phyloP scores from a whole-genome alignment of 2,113 vertebrate species.

The Tretioscincus oriximinensis region DNA sequence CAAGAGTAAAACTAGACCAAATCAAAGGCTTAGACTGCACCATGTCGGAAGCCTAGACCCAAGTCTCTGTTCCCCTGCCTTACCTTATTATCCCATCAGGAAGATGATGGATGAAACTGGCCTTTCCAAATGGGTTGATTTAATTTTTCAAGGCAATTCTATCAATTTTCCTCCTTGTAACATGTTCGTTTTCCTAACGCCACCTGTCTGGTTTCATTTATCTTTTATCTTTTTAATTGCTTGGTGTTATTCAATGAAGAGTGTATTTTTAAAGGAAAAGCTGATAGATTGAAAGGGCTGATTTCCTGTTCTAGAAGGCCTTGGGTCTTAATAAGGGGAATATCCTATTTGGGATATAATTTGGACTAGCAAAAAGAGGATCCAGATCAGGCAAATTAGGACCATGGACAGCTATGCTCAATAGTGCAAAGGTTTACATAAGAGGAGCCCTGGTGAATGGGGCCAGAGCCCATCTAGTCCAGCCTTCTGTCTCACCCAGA shows the following conservation, averaged over 20 bases:
- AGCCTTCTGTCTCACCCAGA: no score
- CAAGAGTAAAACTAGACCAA: no score
- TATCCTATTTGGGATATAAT: neutral
- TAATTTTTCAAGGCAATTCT: no score
- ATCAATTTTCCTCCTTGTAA: conserved; percentile 7
- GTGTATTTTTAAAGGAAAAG: neutral
- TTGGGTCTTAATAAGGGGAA: neutral
- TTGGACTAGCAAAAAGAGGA: no score
- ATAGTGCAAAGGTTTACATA: no score
- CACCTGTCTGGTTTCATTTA: conserved; percentile 34
- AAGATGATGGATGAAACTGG: conserved; percentile 64
- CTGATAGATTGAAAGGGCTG: neutral
- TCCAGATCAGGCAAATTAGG: neutral
- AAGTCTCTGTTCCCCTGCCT: conserved; percentile 42
- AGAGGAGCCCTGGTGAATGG: no score
- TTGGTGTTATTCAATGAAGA: no score
- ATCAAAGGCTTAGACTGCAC: no score
- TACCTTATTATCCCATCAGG: conserved; percentile 38
- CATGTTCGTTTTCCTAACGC: neutral
- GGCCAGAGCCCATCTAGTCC: no score
- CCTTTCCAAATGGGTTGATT: conserved; percentile 53
- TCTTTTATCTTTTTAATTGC: neutral
- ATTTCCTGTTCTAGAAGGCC: no score
- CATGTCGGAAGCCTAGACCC: no score
- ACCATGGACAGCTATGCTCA: neutral